A percentile compares a stretch with the other conserved stretches of the same genome.
These are phyloP conservation scores for Montipora efflorescens DNA, from an alignment of 64 coral and sea anemone genomes.

Conservation along the genomic window DNA sequence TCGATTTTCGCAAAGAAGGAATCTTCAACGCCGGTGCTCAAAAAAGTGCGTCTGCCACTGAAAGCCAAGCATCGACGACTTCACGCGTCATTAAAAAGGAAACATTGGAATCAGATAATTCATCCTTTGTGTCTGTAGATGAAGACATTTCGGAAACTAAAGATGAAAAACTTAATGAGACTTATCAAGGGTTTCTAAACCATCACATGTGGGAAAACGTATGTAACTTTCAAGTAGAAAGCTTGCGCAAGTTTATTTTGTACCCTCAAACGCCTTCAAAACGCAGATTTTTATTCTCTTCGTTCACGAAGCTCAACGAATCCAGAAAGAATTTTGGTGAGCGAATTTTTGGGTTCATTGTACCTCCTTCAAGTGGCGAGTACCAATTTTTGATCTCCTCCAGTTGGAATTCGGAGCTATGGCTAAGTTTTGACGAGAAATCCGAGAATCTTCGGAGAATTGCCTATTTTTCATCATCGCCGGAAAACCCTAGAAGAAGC, in stretches of 20 bases:
- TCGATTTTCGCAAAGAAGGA: no score
- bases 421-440: conserved; percentile 68
- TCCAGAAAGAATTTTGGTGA: conserved; percentile 66
- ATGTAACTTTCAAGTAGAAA: conserved; percentile 63
- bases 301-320: conserved; percentile 17
- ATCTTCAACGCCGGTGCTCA: background rate
- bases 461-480: conserved; percentile 48
- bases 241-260: conserved; percentile 75
- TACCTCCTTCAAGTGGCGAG: conserved; percentile 30
- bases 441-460: conserved; percentile 37
- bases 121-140: background rate
- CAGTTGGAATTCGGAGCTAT: conserved; percentile 74
- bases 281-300: conserved; percentile 18
- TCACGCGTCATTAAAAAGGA: background rate
- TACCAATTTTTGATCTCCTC: conserved; percentile 88
- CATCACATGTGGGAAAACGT: conserved; percentile 81
- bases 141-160: background rate
- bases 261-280: conserved; percentile 74
- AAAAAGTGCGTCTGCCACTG: background rate
- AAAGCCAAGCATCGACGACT: background rate
- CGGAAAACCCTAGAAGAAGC: conserved; percentile 2
- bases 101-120: background rate
- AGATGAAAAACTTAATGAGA: background rate
- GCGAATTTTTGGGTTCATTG: conserved; percentile 78
- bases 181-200: conserved; percentile 38